Percentiles rank a stretch among this genome's conserved stretches.
Conservation (phyloP, 2,113 vertebrate species). For the Oncorhynchus clarkii region DNA sequence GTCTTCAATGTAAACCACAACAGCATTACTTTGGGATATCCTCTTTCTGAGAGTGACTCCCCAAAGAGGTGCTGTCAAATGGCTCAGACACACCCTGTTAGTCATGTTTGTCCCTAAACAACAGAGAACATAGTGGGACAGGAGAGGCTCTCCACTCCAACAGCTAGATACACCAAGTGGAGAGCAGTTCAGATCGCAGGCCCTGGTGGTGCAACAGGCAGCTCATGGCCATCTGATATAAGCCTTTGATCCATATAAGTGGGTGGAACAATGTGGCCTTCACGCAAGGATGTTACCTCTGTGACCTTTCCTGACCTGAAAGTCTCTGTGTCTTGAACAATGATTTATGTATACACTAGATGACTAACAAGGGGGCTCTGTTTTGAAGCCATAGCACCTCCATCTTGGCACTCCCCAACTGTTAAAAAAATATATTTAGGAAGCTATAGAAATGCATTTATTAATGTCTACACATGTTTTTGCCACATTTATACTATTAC, state of each 20-base stretch:
- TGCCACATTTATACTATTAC: too few species aligned
- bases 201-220: constrained; percentile 7
- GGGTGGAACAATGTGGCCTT: constrained; percentile 49
- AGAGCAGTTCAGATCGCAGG: constrained; percentile 20
- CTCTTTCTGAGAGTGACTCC: constrained; percentile 35
- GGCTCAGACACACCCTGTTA: constrained; percentile 42
- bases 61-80: constrained; percentile 40
- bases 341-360: too few species aligned
- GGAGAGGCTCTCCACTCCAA: background rate
- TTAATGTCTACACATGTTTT: too few species aligned
- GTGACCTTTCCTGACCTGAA: constrained; percentile 54
- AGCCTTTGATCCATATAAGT: constrained; percentile 57
- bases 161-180: constrained; percentile 25
- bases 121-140: background rate
- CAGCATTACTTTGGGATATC: constrained; percentile 36
- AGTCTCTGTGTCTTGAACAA: constrained; percentile 35
- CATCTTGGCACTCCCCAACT: too few species aligned
- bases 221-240: constrained; percentile 50
- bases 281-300: constrained; percentile 41
- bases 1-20: constrained; percentile 30
- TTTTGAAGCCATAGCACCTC: too few species aligned
- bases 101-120: constrained; percentile 45
- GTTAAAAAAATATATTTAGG: too few species aligned
- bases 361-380: too few species aligned
- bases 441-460: too few species aligned